These are phyloP conservation scores for Corythucha ciliata DNA, from an alignment of 2,888 invertebrate genomes.

Conservation along the genomic window DNA sequence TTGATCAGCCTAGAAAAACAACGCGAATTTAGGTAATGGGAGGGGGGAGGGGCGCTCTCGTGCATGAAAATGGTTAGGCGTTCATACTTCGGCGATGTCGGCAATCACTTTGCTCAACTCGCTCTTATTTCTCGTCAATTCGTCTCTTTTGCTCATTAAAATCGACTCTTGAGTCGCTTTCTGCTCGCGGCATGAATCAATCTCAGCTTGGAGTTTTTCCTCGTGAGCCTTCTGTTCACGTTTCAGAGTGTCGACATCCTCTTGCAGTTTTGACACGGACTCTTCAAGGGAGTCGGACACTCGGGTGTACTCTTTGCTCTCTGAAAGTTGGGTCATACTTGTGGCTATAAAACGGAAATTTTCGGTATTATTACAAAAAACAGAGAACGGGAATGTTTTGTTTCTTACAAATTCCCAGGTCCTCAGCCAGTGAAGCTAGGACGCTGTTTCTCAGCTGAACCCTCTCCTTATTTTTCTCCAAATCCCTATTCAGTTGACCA, in stretches of 20 bases:
- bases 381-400: background rate
- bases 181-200: conserved; percentile 48
- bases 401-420: conserved; percentile 20
- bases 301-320: conserved; percentile 20
- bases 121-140: conserved; percentile 48
- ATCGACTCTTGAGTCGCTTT: conserved; percentile 58
- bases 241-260: conserved; percentile 40
- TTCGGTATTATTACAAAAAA: no score
- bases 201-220: conserved; percentile 47
- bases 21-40: conserved; percentile 27
- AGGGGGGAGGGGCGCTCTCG: no score
- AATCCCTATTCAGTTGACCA: conserved; percentile 30
- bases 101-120: conserved; percentile 49
- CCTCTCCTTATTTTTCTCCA: conserved; percentile 26
- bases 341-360: conserved; percentile 14
- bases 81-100: conserved; percentile 53
- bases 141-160: conserved; percentile 51
- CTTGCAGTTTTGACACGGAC: conserved; percentile 32
- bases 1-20: no score
- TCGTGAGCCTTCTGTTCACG: conserved; percentile 44
- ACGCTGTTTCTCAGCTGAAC: conserved; percentile 25
- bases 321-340: conserved; percentile 23
- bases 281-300: conserved; percentile 20
- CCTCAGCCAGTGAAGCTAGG: conserved; percentile 22
- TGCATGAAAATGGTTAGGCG: conserved; percentile 36